A percentile compares a stretch with the other conserved stretches of the same genome.
Conservation (phyloP, 2,113 vertebrate genomes). For the Peromyscus californicus region DNA sequence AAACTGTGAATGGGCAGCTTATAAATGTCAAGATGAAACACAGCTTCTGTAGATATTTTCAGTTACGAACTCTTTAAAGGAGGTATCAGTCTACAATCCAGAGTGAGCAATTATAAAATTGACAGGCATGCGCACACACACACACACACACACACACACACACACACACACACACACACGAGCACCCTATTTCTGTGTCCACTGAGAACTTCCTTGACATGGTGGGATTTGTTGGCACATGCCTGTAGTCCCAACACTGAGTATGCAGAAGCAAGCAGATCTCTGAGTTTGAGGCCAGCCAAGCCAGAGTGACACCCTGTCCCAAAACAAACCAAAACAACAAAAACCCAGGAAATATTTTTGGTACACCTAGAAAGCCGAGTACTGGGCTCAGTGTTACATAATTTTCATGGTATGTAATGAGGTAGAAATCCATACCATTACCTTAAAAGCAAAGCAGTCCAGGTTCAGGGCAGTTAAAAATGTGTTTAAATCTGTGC, state of each 20-base stretch:
- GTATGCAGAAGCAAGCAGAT: neutral
- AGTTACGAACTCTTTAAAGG: neutral
- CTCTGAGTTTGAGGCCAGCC: neutral
- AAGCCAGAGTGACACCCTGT: neutral
- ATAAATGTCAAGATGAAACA: neutral
- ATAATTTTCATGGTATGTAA: neutral
- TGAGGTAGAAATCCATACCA: neutral
- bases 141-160: no score
- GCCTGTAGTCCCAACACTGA: neutral
- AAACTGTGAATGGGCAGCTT: neutral
- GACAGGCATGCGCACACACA: neutral
- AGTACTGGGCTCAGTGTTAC: neutral
- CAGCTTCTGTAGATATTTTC: neutral
- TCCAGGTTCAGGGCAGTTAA: neutral
- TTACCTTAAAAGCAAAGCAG: slow-evolving; percentile 21
- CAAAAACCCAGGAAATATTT: neutral
- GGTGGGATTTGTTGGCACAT: neutral
- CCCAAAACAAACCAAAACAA: neutral
- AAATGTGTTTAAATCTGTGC: neutral
- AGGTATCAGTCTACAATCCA: neutral
- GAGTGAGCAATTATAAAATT: neutral
- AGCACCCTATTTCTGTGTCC: neutral
- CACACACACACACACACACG: no score
- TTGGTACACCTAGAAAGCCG: neutral
- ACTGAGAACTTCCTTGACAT: neutral